A percentile compares a stretch with the other conserved stretches of the same genome.
phyloP scores from a whole-genome alignment of 2,113 vertebrate species.

The Pogonocichla stellata region DNA sequence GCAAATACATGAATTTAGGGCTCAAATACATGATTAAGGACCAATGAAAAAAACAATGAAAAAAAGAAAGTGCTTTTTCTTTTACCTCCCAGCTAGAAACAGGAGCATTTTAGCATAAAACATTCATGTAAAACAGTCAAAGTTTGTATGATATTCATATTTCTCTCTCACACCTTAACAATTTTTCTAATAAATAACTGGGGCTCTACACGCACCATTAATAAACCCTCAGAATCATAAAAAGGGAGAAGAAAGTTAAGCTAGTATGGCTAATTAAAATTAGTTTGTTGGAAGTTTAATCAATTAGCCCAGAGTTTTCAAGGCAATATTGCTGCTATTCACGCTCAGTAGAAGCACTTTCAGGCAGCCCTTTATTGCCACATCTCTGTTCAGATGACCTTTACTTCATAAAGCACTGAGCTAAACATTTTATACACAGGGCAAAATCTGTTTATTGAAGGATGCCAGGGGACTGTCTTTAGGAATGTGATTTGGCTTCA shows the following conservation, averaged over 20 bases:
- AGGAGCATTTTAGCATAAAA: neutral
- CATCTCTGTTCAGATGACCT: conserved; percentile 46
- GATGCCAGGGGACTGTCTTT: conserved; percentile 58
- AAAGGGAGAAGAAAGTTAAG: conserved; percentile 36
- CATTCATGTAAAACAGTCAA: neutral
- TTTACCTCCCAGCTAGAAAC: neutral
- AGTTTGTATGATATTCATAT: neutral
- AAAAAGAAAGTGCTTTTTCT: neutral
- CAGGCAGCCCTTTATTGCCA: conserved; percentile 32
- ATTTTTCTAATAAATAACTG: neutral
- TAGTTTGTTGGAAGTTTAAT: conserved; percentile 51
- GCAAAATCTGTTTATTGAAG: conserved; percentile 52
- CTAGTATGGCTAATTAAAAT: conserved; percentile 47
- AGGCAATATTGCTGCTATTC: conserved; percentile 25
- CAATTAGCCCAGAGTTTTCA: conserved; percentile 60
- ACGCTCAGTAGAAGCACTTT: conserved; percentile 46
- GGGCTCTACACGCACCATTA: neutral
- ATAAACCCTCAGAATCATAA: conserved; percentile 29
- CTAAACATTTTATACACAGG: conserved; percentile 50
- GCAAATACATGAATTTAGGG: neutral
- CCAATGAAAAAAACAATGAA: neutral
- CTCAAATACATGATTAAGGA: neutral
- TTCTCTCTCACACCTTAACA: neutral
- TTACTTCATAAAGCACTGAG: conserved; percentile 60
- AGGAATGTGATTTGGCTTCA: conserved; percentile 37